Evolutionary conservation across 2,113 vertebrate genomes (phyloP), one percentile per base, ranked within the genome.

Genomic region (Zapornia atra): DNA sequence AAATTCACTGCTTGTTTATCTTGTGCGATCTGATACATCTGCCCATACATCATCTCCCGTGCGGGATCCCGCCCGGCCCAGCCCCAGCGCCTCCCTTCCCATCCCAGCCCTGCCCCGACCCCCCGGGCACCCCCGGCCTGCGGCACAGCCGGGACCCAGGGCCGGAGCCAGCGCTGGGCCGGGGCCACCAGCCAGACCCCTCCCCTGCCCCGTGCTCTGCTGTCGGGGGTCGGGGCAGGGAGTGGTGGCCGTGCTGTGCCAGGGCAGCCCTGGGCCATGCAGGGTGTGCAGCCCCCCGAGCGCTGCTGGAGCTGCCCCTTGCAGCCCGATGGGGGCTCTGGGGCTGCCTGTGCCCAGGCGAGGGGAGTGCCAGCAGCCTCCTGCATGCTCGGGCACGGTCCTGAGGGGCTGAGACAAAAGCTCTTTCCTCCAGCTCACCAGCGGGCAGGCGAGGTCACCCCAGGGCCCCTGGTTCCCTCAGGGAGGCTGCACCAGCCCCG

Each of bases 1-100:
- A 99, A 99, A 99, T 98, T 98, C 98, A 98, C 98, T 98, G 98
- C 98, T 99, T 99, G 99, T 99, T 99, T 99, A 99, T 99, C 99
- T 99, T 99, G 99, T 99, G 98, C 98, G 98, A 99, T 99, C 99
- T 98, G 92, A 97, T 97, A 96, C 99, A 98, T 99, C 98, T 99
- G 98, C 98, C 98, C 98, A 98, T 99, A 98, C 98, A 99, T 99
- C 98, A 97, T 94, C 95, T 66, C 70, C 94, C 2, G 36, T 96
- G 91, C 88, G 86, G 96, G 97, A 96, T 95, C 94, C 96, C 90
- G 25, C 96, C 96, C 40, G 15, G 83, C 78, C 91, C 93, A 40
- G 86, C 90, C 93, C 90, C 6, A 33, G 85, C 22, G 1, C 95
- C 94, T 86, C 92, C 92, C 80, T 83, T 70, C 86, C 84, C 91